A percentile compares a stretch with the other conserved stretches of the same genome.
Evolutionary conservation across 2,888 invertebrate genomes (phyloP).

Genomic region (Therioaphis trifolii): DNA sequence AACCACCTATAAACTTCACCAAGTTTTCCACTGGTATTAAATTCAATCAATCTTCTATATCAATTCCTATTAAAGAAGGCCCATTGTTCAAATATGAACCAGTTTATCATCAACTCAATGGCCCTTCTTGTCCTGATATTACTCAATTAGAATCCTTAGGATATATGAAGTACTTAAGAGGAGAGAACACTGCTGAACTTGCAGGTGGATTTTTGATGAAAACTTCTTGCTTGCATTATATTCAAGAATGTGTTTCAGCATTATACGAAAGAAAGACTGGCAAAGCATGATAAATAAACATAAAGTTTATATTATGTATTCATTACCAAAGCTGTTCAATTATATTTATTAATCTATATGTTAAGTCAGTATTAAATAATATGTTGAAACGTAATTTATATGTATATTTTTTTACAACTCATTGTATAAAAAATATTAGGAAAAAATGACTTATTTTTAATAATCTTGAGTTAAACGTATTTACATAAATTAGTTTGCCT

Average conservation of each 20-base stretch:
- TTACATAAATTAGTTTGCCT: too few relatives aligned
- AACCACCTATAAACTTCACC: conserved; percentile 69
- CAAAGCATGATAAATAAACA: conserved; percentile 64
- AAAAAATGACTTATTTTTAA: neutral
- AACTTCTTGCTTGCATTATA: conserved; percentile 85
- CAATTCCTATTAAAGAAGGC: conserved; percentile 82
- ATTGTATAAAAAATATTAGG: neutral
- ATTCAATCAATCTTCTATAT: conserved; percentile 71
- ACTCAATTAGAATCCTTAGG: conserved; percentile 76
- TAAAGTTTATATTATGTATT: conserved; percentile 32
- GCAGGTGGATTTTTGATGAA: conserved; percentile 89
- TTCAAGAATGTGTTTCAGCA: conserved; percentile 89
- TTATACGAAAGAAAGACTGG: conserved; percentile 70
- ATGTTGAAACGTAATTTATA: conserved; percentile 3
- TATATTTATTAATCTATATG: conserved; percentile 34
- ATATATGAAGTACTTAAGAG: conserved; percentile 81
- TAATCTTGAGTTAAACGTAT: neutral
- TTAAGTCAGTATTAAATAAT: conserved; percentile 33
- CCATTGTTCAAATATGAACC: conserved; percentile 80
- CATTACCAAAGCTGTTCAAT: conserved; percentile 40
- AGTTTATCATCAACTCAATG: conserved; percentile 74
- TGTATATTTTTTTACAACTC: conserved; percentile 12
- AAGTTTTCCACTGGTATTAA: conserved; percentile 87
- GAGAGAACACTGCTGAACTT: conserved; percentile 79
- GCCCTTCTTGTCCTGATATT: conserved; percentile 78